These are phyloP conservation scores for Dendroctonus ponderosae DNA, from an alignment of 1,140 invertebrate species.

Conservation along the genomic window DNA sequence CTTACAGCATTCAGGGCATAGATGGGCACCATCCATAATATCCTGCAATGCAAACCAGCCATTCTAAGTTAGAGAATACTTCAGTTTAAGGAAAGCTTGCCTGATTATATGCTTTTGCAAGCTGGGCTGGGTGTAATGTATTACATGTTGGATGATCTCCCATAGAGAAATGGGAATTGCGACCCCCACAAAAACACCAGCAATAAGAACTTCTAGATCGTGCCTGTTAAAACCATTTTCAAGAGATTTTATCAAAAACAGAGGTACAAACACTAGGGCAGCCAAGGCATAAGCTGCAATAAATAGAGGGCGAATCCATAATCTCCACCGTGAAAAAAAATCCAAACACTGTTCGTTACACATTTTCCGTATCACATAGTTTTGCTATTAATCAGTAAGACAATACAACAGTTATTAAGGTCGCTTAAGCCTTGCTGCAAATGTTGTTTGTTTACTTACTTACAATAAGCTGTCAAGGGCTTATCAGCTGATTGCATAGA, in stretches of 20 bases:
- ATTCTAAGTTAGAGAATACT: too few species aligned
- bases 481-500: too few species aligned
- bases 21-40: slow-evolving; percentile 97
- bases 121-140: slow-evolving; percentile 89
- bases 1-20: slow-evolving; percentile 92
- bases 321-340: slow-evolving; percentile 64
- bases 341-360: slow-evolving; percentile 29
- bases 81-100: slow-evolving; percentile 53
- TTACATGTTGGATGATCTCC: slow-evolving; percentile 91
- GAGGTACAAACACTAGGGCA: slow-evolving; percentile 78
- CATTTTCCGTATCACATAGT: slow-evolving; percentile 20
- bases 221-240: slow-evolving; percentile 68
- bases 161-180: slow-evolving; percentile 90
- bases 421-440: too few species aligned
- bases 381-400: too few species aligned
- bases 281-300: slow-evolving; percentile 77
- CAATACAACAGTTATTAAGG: too few species aligned
- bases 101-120: slow-evolving; percentile 93
- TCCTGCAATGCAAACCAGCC: slow-evolving; percentile 61
- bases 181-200: slow-evolving; percentile 85
- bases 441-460: too few species aligned
- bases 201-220: slow-evolving; percentile 79
- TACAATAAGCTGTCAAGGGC: too few species aligned
- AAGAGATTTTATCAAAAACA: slow-evolving; percentile 74
- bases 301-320: slow-evolving; percentile 84